These are phyloP conservation scores for Pachymerium ferrugineum DNA, from an alignment of 2,888 invertebrate species.

Conservation along the genomic window DNA sequence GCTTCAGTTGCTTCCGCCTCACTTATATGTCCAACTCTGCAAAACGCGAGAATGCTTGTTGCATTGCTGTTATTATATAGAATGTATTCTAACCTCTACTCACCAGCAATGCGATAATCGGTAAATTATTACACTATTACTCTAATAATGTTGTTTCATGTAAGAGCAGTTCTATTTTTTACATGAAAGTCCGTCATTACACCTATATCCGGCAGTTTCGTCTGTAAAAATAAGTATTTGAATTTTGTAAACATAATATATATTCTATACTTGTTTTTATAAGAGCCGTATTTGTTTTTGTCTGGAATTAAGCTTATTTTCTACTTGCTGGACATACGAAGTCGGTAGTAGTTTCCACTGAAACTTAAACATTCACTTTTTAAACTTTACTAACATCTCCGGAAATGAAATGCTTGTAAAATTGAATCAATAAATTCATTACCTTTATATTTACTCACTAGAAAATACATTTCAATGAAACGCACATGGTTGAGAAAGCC, in stretches of 20 bases:
- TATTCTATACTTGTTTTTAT: conserved; percentile 55
- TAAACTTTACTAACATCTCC: no score
- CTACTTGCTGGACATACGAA: conserved; percentile 60
- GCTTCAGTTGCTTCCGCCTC: conserved; percentile 83
- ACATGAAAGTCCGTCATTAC: conserved; percentile 66
- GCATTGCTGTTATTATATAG: conserved; percentile 62
- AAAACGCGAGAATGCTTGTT: conserved; percentile 46
- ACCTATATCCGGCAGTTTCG: conserved; percentile 66
- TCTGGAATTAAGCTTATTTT: conserved; percentile 56
- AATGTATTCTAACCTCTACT: conserved; percentile 65
- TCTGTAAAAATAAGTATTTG: conserved; percentile 50
- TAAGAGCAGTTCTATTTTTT: conserved; percentile 65
- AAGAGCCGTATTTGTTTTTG: conserved; percentile 57
- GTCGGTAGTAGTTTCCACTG: conserved; percentile 53
- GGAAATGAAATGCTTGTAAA: no score
- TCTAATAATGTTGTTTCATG: conserved; percentile 66
- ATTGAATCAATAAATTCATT: no score
- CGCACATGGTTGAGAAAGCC: no score
- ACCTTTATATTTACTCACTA: no score
- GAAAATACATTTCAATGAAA: no score
- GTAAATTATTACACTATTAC: conserved; percentile 75
- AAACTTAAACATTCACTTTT: not conserved
- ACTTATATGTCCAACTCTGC: conserved; percentile 65
- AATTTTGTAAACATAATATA: not conserved
- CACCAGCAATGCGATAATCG: conserved; percentile 68